A percentile compares a stretch with the other conserved stretches of the same genome.
phyloP scores from a whole-genome alignment of 2,113 vertebrate genomes.

The Epinephelus moara region DNA sequence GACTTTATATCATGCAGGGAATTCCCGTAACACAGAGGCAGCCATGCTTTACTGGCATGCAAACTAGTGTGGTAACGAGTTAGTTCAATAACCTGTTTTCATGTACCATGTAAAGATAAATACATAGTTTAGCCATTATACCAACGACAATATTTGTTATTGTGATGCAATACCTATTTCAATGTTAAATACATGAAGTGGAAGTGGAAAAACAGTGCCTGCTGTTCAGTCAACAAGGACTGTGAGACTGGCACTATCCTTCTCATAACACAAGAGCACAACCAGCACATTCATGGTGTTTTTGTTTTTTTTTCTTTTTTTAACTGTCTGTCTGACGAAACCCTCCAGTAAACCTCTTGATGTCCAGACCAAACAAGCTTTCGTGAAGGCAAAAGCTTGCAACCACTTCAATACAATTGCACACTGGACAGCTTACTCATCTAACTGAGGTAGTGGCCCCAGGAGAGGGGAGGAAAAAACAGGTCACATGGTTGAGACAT shows the following conservation, averaged over 20 bases:
- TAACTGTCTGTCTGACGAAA: conserved; percentile 27
- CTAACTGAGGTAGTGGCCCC: conserved; percentile 15
- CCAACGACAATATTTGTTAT: neutral
- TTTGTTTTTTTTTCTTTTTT: neutral
- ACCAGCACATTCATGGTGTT: neutral
- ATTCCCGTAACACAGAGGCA: neutral
- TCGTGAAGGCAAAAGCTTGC: conserved; percentile 19
- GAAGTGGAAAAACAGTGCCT: neutral
- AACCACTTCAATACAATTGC: conserved; percentile 37
- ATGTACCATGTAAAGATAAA: neutral
- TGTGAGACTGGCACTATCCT: neutral
- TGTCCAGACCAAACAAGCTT: conserved; percentile 59
- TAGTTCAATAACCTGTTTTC: neutral
- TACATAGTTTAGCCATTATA: too few species aligned
- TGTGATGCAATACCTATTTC: neutral
- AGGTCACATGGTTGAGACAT: conserved; percentile 41
- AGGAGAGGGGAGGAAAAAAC: neutral
- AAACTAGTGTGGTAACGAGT: neutral
- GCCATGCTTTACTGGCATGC: neutral
- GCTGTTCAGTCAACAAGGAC: neutral
- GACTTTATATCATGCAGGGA: too few species aligned
- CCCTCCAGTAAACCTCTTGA: conserved; percentile 48
- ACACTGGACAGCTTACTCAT: conserved; percentile 41
- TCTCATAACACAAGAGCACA: conserved; percentile 4
- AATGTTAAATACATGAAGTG: neutral